A percentile compares a stretch with the other conserved stretches of the same genome.
Conservation (phyloP, 2,888 invertebrate genomes). For the Villa cingulata region DNA sequence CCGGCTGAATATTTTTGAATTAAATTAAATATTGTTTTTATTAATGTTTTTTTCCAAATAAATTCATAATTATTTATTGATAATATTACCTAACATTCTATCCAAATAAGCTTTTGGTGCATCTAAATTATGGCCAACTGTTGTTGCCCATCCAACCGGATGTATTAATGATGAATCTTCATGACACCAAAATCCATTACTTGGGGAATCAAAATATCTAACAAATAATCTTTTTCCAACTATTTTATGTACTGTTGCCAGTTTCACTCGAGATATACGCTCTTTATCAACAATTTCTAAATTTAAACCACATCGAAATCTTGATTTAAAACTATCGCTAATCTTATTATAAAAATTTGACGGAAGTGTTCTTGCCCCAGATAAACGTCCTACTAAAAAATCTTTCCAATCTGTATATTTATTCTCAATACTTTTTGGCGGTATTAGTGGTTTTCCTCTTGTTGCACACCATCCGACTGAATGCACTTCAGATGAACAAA, state of each 20-base stretch:
- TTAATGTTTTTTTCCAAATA: too few relatives aligned
- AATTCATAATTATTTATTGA: too few relatives aligned
- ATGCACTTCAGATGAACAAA: slow-evolving; percentile 89
- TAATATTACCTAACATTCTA: slow-evolving; percentile 56
- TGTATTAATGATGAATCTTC: slow-evolving; percentile 90
- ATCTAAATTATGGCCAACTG: slow-evolving; percentile 76
- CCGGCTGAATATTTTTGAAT: slow-evolving; percentile 29
- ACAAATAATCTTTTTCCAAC: slow-evolving; percentile 85
- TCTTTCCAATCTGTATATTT: slow-evolving; percentile 95
- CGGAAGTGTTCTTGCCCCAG: slow-evolving; percentile 89
- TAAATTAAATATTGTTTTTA: too few relatives aligned
- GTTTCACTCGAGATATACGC: slow-evolving; percentile 81
- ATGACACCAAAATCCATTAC: slow-evolving; percentile 93
- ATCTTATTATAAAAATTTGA: slow-evolving; percentile 85
- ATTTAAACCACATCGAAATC: slow-evolving; percentile 68
- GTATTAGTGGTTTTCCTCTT: slow-evolving; percentile 86
- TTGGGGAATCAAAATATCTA: slow-evolving; percentile 73
- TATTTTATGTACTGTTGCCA: slow-evolving; percentile 81
- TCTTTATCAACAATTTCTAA: slow-evolving; percentile 95
- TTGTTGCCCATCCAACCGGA: slow-evolving; percentile 91
- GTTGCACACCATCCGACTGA: slow-evolving; percentile 98
- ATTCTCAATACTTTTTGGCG: slow-evolving; percentile 82
- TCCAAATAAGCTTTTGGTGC: slow-evolving; percentile 69
- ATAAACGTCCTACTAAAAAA: slow-evolving; percentile 79
- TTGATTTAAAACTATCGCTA: slow-evolving; percentile 66